phyloP scores from a whole-genome alignment of 2,888 invertebrate genomes.

The Stramonita haemastoma region DNA sequence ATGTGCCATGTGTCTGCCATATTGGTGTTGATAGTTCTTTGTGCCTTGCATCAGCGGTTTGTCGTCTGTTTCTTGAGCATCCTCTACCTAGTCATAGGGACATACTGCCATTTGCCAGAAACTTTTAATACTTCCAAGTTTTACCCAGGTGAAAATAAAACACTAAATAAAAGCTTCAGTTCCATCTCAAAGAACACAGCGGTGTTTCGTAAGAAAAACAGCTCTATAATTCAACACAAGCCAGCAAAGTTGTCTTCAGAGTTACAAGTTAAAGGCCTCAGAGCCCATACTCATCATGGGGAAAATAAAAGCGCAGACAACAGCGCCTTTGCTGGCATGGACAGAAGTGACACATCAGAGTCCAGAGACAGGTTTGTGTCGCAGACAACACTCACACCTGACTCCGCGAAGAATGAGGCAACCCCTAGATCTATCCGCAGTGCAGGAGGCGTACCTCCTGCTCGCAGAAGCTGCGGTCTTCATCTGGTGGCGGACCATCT shows the following conservation, averaged over 20 bases:
- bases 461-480: constrained; percentile 55
- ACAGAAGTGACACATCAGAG: neutral
- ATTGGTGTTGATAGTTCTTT: neutral
- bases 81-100: neutral
- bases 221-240: neutral
- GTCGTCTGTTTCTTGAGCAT: neutral
- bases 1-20: neutral
- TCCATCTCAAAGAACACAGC: neutral
- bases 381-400: too few relatives aligned
- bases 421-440: too few relatives aligned
- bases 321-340: neutral
- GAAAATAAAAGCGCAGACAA: neutral
- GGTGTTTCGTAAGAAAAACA: neutral
- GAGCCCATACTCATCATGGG: neutral
- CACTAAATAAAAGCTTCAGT: neutral
- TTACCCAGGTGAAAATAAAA: neutral
- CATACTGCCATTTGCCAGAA: neutral
- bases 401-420: too few relatives aligned
- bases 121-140: neutral
- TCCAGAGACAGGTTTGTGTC: too few relatives aligned
- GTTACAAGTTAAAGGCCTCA: neutral
- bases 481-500: constrained; percentile 72
- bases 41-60: neutral
- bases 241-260: neutral
- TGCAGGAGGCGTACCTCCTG: neutral